phyloP scores from a whole-genome alignment of 2,797 vertebrate genomes.

The Pampus argenteus region DNA sequence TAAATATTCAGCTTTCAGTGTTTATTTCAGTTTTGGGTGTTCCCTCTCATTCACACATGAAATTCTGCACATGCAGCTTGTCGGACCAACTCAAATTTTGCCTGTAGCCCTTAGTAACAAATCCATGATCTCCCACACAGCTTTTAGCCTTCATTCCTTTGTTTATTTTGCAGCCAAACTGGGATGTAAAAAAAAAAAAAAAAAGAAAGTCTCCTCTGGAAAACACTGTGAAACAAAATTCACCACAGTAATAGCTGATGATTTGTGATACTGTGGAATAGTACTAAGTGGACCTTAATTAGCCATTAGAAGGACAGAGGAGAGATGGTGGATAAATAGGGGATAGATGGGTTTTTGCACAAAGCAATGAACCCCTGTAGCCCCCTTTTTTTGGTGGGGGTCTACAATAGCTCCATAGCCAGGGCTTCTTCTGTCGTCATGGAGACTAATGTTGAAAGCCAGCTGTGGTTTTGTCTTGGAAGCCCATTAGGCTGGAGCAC shows the following conservation, averaged over 20 bases:
- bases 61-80: not conserved
- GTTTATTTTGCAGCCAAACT: slow-evolving; percentile 41
- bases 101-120: slow-evolving; percentile 47
- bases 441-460: slow-evolving; percentile 81
- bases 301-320: slow-evolving; percentile 74
- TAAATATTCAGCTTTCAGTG: slow-evolving; percentile 10
- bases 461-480: slow-evolving; percentile 83
- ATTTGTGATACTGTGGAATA: slow-evolving; percentile 76
- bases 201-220: slow-evolving; percentile 22
- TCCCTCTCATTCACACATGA: not conserved
- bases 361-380: slow-evolving; percentile 73
- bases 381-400: slow-evolving; percentile 57
- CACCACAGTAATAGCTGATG: slow-evolving; percentile 70
- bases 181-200: slow-evolving; percentile 22
- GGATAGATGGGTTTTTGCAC: slow-evolving; percentile 69
- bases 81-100: slow-evolving; percentile 20
- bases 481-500: slow-evolving; percentile 77
- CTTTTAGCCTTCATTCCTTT: slow-evolving; percentile 45
- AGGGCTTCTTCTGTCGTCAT: slow-evolving; percentile 78
- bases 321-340: slow-evolving; percentile 71
- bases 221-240: slow-evolving; percentile 52
- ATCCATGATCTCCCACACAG: slow-evolving; percentile 8
- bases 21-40: slow-evolving; percentile 28
- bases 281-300: slow-evolving; percentile 80
- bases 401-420: slow-evolving; percentile 70